Percentiles rank a stretch among this genome's conserved stretches.
Evolutionary conservation across 2,113 vertebrate species (phyloP).

Genomic region (Elephas maximus): DNA sequence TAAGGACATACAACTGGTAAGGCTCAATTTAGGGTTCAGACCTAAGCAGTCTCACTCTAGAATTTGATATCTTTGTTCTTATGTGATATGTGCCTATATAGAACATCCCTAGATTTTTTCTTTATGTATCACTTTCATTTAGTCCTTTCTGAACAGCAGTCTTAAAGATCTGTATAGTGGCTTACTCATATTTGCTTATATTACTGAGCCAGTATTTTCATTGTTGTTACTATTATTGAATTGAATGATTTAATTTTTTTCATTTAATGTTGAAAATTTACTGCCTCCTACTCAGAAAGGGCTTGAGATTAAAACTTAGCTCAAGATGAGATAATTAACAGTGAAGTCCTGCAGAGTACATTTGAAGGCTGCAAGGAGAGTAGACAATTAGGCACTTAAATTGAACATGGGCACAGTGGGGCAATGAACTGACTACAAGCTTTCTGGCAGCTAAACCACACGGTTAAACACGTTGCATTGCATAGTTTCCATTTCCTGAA

Average conservation of each 20-base stretch:
- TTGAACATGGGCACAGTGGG: background rate
- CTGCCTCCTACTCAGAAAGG: background rate
- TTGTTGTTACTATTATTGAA: background rate
- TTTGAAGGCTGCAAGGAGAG: background rate
- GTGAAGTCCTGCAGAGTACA: background rate
- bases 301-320: background rate
- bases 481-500: conserved; percentile 4
- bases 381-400: no score
- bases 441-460: conserved; percentile 20
- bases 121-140: background rate
- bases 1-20: background rate
- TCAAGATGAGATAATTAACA: background rate
- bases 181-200: background rate
- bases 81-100: background rate
- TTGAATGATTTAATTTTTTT: background rate
- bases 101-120: background rate
- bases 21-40: background rate
- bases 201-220: background rate
- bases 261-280: background rate
- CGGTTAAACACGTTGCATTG: background rate
- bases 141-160: background rate
- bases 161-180: background rate
- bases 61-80: background rate
- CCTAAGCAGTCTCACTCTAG: background rate
- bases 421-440: background rate